These are phyloP conservation scores for Prolemur simus DNA, from an alignment of 2,113 vertebrate species.

Conservation along the genomic window DNA sequence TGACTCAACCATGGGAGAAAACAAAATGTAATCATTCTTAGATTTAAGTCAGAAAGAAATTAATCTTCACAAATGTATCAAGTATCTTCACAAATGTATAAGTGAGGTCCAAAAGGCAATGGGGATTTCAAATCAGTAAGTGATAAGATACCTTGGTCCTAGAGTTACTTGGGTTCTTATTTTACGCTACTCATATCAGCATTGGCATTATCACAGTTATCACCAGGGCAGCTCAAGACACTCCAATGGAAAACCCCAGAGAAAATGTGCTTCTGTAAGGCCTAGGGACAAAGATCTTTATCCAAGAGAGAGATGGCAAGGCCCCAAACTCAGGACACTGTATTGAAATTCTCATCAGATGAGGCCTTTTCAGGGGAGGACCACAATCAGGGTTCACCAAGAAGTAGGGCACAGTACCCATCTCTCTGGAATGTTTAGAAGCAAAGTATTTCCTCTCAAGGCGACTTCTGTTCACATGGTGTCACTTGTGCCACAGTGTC, in stretches of 20 bases:
- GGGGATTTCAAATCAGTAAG: not conserved
- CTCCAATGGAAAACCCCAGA: not conserved
- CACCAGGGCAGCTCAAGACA: not conserved
- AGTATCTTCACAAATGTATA: not conserved
- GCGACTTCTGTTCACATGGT: not conserved
- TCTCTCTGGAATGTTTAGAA: not conserved
- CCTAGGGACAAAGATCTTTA: not conserved
- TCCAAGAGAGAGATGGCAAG: not conserved
- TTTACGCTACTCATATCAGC: not conserved
- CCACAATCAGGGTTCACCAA: not conserved
- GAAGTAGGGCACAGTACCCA: not conserved
- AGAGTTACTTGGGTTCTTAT: not conserved
- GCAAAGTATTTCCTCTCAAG: not conserved
- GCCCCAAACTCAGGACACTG: not conserved
- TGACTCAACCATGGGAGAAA: not conserved
- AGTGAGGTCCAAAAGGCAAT: not conserved
- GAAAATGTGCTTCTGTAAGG: not conserved
- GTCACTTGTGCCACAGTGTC: not conserved
- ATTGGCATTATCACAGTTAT: not conserved
- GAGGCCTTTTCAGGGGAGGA: not conserved
- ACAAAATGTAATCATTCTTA: conserved; percentile 16
- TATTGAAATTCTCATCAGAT: not conserved
- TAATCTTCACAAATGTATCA: not conserved
- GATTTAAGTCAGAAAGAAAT: not conserved
- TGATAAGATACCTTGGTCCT: not conserved